A percentile compares a stretch with the other conserved stretches of the same genome.
These are phyloP conservation scores for Andrena cerasifolii DNA, from an alignment of 1,140 invertebrate species.

Conservation along the genomic window DNA sequence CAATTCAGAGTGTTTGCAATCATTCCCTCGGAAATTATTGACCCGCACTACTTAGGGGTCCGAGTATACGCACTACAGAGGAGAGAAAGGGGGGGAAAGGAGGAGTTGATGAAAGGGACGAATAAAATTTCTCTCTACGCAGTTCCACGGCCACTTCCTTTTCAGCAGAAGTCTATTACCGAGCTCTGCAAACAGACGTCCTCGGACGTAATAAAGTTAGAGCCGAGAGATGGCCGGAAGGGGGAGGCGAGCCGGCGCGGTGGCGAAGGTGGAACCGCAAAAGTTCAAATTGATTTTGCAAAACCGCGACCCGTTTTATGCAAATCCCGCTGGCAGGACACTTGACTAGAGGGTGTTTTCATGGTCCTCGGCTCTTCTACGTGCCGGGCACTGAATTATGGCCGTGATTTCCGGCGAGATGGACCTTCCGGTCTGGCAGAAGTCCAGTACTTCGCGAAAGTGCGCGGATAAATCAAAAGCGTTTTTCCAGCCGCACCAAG, in stretches of 20 bases:
- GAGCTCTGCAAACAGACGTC: slow-evolving; percentile 43
- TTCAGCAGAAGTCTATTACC: slow-evolving; percentile 41
- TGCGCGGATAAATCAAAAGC: slow-evolving; percentile 71
- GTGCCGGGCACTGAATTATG: slow-evolving; percentile 66
- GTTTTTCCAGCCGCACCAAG: slow-evolving; percentile 61
- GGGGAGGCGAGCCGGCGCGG: not conserved
- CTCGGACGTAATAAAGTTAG: slow-evolving; percentile 50
- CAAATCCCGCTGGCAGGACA: slow-evolving; percentile 50
- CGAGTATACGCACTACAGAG: not conserved
- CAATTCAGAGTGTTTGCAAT: too few relatives aligned
- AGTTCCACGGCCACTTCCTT: slow-evolving; percentile 27
- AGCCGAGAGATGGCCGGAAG: not conserved
- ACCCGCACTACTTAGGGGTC: not conserved
- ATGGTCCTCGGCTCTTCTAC: not conserved
- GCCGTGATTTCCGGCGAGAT: slow-evolving; percentile 75
- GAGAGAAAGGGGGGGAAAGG: too few relatives aligned
- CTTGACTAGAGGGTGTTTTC: slow-evolving; percentile 17
- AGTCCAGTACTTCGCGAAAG: slow-evolving; percentile 70
- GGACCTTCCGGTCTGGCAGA: slow-evolving; percentile 75
- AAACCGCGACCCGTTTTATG: slow-evolving; percentile 45
- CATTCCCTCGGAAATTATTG: too few relatives aligned
- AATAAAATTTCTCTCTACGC: slow-evolving; percentile 23
- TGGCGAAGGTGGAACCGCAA: slow-evolving; percentile 41
- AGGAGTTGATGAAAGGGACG: not conserved
- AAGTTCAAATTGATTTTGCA: slow-evolving; percentile 53